Conservation (phyloP, 2,797 vertebrate species). For the Spea hammondii region DNA sequence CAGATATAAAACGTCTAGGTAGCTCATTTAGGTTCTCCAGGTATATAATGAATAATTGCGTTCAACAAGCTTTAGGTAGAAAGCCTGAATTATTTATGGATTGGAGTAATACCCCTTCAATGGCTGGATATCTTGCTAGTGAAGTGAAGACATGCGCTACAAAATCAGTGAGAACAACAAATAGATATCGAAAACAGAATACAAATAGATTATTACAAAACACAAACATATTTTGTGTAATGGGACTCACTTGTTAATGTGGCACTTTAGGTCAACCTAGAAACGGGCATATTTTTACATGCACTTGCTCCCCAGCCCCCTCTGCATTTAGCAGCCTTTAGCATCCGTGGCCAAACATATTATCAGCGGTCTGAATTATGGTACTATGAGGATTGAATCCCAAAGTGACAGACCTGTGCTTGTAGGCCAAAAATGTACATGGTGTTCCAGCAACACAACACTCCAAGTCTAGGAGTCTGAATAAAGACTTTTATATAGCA, state of each 20-base stretch:
- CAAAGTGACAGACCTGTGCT: conserved; percentile 61
- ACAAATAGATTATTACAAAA: too few species aligned
- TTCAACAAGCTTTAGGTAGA: too few species aligned
- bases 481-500: conserved; percentile 67
- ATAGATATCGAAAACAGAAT: too few species aligned
- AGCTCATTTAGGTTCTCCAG: too few species aligned
- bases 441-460: conserved; percentile 55
- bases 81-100: too few species aligned
- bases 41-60: too few species aligned
- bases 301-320: background rate
- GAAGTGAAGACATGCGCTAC: too few species aligned
- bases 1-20: too few species aligned
- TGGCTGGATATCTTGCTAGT: too few species aligned
- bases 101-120: too few species aligned
- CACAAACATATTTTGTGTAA: too few species aligned
- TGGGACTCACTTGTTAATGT: background rate
- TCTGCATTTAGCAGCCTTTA: background rate
- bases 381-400: conserved; percentile 22
- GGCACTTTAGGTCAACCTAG: background rate
- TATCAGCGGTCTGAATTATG: background rate
- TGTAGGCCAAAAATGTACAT: conserved; percentile 55
- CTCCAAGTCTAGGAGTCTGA: conserved; percentile 55
- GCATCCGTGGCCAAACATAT: background rate
- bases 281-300: background rate
- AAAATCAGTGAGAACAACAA: too few species aligned